Conservation (phyloP, 2,797 vertebrate genomes). For the Enteromius fasciolatus region DNA sequence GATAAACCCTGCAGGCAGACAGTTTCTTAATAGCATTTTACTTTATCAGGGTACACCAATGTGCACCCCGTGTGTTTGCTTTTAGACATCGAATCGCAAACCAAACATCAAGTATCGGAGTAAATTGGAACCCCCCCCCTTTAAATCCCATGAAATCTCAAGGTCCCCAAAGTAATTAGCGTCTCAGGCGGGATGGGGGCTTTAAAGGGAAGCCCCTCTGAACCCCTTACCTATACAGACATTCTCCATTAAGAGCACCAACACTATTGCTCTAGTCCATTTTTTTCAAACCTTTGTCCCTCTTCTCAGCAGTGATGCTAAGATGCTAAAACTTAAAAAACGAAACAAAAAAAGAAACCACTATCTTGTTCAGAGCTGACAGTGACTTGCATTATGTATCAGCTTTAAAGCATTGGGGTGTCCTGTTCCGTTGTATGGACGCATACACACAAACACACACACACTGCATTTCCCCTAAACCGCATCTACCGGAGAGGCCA, state of each 20-base stretch:
- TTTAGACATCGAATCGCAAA: slow-evolving; percentile 68
- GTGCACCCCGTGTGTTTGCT: slow-evolving; percentile 75
- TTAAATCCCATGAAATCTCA: slow-evolving; percentile 85
- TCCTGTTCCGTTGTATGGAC: background rate
- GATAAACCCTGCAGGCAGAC: slow-evolving; percentile 66
- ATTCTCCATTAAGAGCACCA: slow-evolving; percentile 49
- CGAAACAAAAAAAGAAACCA: background rate
- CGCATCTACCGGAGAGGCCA: slow-evolving; percentile 39
- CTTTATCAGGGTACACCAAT: slow-evolving; percentile 80
- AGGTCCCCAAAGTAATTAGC: slow-evolving; percentile 86
- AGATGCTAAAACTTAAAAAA: background rate
- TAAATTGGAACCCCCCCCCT: slow-evolving; percentile 79
- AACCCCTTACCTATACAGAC: slow-evolving; percentile 74
- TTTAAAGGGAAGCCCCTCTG: slow-evolving; percentile 71
- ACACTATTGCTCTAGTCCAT: slow-evolving; percentile 1
- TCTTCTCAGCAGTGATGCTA: background rate
- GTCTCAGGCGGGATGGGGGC: slow-evolving; percentile 75
- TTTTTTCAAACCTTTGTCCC: slow-evolving; percentile 13
- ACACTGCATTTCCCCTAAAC: slow-evolving; percentile 64
- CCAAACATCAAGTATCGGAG: slow-evolving; percentile 81
- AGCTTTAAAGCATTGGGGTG: background rate
- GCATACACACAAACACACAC: no score
- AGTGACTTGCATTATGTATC: slow-evolving; percentile 31
- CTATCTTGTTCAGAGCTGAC: background rate
- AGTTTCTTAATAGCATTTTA: slow-evolving; percentile 78